Evolutionary conservation across 2,888 invertebrate species (phyloP).

Genomic region (Lepetodrilus schrolli): DNA sequence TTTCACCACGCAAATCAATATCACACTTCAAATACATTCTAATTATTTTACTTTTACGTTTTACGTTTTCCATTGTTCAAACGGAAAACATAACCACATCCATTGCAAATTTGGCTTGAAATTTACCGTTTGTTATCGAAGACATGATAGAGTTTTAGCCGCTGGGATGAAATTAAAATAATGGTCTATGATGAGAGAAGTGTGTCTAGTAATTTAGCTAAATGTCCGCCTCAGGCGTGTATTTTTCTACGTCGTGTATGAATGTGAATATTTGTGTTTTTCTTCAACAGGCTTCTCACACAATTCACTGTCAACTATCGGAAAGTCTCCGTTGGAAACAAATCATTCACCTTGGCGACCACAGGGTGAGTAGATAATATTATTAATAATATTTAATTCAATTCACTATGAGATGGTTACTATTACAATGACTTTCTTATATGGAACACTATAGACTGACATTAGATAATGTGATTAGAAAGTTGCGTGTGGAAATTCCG

Average conservation of each 20-base stretch:
- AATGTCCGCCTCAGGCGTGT: background rate
- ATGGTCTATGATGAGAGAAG: no score
- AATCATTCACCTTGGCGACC: conserved; percentile 66
- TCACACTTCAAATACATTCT: background rate
- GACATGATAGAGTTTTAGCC: background rate
- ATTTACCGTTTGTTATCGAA: background rate
- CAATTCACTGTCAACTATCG: conserved; percentile 58
- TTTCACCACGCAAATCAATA: background rate
- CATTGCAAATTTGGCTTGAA: background rate
- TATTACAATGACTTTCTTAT: no score
- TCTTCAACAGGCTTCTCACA: conserved; percentile 53
- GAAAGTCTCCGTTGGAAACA: conserved; percentile 59
- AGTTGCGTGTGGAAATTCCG: no score
- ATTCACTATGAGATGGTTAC: no score
- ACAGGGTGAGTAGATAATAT: conserved; percentile 54
- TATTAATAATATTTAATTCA: background rate
- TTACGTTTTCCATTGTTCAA: background rate
- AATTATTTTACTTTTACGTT: background rate
- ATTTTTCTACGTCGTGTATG: background rate
- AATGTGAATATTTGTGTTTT: background rate
- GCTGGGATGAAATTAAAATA: conserved; percentile 5
- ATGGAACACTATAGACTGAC: no score
- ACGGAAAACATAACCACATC: background rate
- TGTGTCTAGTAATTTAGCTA: no score
- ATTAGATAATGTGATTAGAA: no score